Evolutionary conservation across 1,140 invertebrate species (phyloP).

Genomic region (Achroia grisella): DNA sequence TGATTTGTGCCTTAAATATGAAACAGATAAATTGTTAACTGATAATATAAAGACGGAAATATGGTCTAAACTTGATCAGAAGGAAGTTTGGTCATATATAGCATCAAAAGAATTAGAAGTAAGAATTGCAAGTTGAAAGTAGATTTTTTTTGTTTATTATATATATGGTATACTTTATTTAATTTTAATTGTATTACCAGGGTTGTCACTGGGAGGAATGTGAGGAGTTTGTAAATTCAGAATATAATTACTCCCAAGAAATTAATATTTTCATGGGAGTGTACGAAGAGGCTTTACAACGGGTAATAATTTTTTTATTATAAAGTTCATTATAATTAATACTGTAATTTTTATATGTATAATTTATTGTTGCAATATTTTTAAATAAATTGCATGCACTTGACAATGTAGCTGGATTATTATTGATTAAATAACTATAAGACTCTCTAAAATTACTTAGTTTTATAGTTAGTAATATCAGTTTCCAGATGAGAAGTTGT

Average conservation of each 20-base stretch:
- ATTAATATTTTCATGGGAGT: conserved; percentile 43
- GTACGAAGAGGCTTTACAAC: conserved; percentile 53
- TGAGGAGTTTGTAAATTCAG: conserved; percentile 45
- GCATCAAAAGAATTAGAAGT: conserved; percentile 55
- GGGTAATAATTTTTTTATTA: conserved; percentile 25
- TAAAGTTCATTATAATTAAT: conserved; percentile 1
- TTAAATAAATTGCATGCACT: neutral
- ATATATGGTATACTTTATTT: neutral
- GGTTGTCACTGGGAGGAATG: conserved; percentile 53
- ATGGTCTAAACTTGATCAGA: conserved; percentile 38
- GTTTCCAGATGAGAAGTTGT: conserved; percentile 58
- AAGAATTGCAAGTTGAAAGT: conserved; percentile 8
- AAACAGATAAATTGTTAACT: conserved; percentile 28
- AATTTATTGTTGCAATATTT: neutral
- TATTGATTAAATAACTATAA: no score
- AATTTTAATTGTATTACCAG: conserved; percentile 24
- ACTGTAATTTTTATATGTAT: no score
- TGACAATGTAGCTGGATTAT: no score
- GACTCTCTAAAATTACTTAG: neutral
- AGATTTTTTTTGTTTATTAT: neutral
- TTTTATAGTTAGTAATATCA: conserved; percentile 14
- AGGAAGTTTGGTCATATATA: conserved; percentile 55
- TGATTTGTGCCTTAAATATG: conserved; percentile 42
- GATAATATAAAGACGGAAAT: conserved; percentile 49
- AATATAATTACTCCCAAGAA: conserved; percentile 33